Evolutionary conservation across 2,888 invertebrate genomes (phyloP).

Genomic region (Pterostichus madidus): DNA sequence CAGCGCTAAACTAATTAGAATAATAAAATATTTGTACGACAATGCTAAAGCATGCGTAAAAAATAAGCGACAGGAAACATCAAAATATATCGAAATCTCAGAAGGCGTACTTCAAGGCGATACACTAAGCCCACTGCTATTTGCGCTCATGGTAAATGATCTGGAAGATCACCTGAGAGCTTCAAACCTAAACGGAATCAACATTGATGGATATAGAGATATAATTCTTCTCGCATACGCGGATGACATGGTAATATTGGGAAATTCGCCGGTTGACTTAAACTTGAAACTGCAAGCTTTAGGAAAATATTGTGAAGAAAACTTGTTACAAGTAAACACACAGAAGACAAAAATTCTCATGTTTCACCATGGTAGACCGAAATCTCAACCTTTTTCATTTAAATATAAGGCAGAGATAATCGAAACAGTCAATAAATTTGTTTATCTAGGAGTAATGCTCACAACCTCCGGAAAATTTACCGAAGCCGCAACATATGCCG

Average conservation of each 20-base stretch:
- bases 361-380: constrained; percentile 11
- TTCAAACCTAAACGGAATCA: background rate
- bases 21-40: constrained; percentile 18
- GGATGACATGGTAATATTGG: constrained; percentile 9
- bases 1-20: constrained; percentile 2
- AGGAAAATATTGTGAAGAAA: constrained; percentile 23
- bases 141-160: background rate
- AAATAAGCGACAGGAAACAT: constrained; percentile 5
- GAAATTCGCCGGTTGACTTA: background rate
- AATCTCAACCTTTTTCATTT: background rate
- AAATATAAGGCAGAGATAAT: background rate
- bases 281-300: background rate
- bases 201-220: background rate
- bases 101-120: constrained; percentile 16
- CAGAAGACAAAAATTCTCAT: constrained; percentile 26
- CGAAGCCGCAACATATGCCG: background rate
- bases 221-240: constrained; percentile 10
- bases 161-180: background rate
- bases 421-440: constrained; percentile 22
- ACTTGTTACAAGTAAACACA: background rate
- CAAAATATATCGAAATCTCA: constrained; percentile 3
- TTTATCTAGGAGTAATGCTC: background rate
- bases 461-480: constrained; percentile 28
- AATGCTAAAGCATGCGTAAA: constrained; percentile 23
- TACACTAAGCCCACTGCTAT: constrained; percentile 20